Base-by-base conservation (phyloP, 1,140 invertebrate genomes). In the Palaemon carinicauda region DNA sequence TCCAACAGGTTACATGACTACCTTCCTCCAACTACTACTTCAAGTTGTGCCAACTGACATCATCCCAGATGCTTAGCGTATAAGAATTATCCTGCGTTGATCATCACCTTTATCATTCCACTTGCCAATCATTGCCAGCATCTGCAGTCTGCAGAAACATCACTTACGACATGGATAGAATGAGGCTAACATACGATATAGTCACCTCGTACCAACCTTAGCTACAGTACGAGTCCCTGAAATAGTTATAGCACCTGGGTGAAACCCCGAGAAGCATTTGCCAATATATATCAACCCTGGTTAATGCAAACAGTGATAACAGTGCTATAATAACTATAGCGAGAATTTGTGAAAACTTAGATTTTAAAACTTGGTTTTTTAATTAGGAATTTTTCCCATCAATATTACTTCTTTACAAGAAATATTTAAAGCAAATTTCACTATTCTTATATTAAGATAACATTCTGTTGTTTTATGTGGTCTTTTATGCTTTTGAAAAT, bases 21-120 rank as follows among this genome's bases (percentile, higher is more conserved):
- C 95, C 89, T 97, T 97, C 92, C 94, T 97, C 90, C 97, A 98
- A 93, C 94, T 97, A 93, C 92, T 97, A 89, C 92, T 98, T 90
- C 96, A 98, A 92, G 96, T 98, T 88, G 97, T 96, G 80, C 97
- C 97, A 88, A 97, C 96, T 87, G 87, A 89, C 69, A 52, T 83
- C 27, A 89, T 89, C 60, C 89, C 89, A 10, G 89, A 89, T 53
- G 78, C 89, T 29, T 89, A 60, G 27, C 50, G 15, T 71, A 27
- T 12, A 15, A 10, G 41, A 17, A 31, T n/a, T n/a, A 31, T 15
- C 15, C 19, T 19, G 33, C 41, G 29, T 50, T 60, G 29, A 14
- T 33, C 31, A 31, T 52, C 69, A 51, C 52, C 81, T 71, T 83
- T 71, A 69, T 56, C 80, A 81, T 81, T 81, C 75, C 82, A 85